phyloP scores from a whole-genome alignment of 2,888 invertebrate genomes.

The Tetranychus piercei region DNA sequence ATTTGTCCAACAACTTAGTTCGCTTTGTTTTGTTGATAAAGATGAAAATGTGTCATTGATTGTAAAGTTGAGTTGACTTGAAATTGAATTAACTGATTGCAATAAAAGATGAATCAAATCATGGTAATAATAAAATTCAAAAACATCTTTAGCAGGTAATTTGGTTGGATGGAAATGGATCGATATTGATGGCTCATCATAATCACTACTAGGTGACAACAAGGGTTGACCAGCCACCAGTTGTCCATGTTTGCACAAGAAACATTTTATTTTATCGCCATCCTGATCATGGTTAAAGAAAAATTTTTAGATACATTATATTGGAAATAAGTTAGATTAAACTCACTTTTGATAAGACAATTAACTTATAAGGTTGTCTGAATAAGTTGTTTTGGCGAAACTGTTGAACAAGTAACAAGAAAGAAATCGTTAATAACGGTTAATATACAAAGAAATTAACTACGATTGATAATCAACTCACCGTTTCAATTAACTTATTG shows the following conservation, averaged over 20 bases:
- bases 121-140: conserved; percentile 5
- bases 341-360: neutral
- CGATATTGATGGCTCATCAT: neutral
- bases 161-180: neutral
- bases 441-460: neutral
- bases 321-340: neutral
- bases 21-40: neutral
- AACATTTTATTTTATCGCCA: neutral
- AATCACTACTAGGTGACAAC: neutral
- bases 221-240: neutral
- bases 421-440: neutral
- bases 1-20: neutral
- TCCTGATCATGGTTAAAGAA: neutral
- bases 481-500: conserved; percentile 1
- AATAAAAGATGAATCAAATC: conserved; percentile 2
- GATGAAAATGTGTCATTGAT: neutral
- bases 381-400: neutral
- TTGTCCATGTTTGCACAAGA: neutral
- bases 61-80: neutral
- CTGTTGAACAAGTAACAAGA: neutral
- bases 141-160: neutral
- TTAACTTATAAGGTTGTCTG: neutral
- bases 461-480: neutral
- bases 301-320: neutral
- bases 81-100: neutral